Percentiles rank a stretch among this genome's conserved stretches.
phyloP scores from a whole-genome alignment of 2,113 vertebrate genomes.

The Plotosus lineatus region DNA sequence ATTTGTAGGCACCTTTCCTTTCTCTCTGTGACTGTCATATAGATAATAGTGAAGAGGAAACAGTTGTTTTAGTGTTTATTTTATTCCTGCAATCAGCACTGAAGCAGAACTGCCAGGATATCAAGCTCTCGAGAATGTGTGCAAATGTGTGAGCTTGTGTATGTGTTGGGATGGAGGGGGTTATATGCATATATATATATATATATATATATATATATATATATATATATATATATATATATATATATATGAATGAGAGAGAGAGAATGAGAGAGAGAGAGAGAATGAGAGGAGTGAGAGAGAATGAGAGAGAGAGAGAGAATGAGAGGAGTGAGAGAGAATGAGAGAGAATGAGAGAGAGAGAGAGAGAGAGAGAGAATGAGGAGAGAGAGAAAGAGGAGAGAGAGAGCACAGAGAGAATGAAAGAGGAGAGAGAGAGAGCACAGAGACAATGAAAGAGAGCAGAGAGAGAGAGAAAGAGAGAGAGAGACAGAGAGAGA shows the following conservation, averaged over 20 bases:
- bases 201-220: too few species aligned
- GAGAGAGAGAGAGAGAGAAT: slow-evolving; percentile 2
- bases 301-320: too few species aligned
- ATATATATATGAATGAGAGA: too few species aligned
- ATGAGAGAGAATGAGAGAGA: neutral
- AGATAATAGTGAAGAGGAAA: neutral
- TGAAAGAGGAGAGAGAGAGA: neutral
- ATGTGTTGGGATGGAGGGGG: neutral
- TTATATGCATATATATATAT: too few species aligned
- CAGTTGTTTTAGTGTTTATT: neutral
- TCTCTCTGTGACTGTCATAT: neutral
- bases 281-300: neutral
- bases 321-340: neutral
- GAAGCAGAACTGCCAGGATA: slow-evolving; percentile 7
- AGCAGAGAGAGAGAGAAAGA: neutral
- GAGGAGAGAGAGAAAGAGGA: neutral
- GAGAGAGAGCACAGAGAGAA: too few species aligned
- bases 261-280: neutral
- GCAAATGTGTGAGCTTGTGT: neutral
- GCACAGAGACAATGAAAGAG: neutral
- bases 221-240: too few species aligned
- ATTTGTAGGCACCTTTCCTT: neutral
- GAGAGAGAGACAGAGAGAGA: neutral
- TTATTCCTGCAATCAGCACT: neutral
- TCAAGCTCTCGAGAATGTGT: neutral